Conservation (phyloP, 2,113 vertebrate genomes). For the Rana temporaria region DNA sequence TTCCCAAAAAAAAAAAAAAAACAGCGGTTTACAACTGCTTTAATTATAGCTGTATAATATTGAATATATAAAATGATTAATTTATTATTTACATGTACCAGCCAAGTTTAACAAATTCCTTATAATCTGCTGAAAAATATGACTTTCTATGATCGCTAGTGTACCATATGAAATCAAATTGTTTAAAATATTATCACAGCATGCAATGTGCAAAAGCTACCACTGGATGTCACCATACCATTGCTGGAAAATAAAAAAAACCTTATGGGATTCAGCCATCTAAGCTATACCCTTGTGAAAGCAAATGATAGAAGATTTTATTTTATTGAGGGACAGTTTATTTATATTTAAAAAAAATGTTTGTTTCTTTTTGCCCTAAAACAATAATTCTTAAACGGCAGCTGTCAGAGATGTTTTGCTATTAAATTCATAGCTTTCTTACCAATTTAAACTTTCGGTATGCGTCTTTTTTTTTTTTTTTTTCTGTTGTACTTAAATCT, state of each 20-base stretch:
- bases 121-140: too few species aligned
- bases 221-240: constrained; percentile 38
- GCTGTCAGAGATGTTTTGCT: not conserved
- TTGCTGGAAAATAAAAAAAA: not conserved
- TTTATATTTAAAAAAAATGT: not conserved
- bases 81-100: too few species aligned
- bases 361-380: not conserved
- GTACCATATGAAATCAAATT: not conserved
- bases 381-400: not conserved
- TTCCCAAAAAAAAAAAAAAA: too few species aligned
- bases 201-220: constrained; percentile 21
- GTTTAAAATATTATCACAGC: not conserved
- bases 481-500: not conserved
- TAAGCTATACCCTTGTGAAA: constrained; percentile 27
- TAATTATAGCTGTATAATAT: too few species aligned
- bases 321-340: constrained; percentile 14
- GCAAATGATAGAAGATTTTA: constrained; percentile 18
- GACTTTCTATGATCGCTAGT: too few species aligned
- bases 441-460: not conserved
- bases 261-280: not conserved
- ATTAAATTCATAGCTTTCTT: not conserved
- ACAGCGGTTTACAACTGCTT: too few species aligned
- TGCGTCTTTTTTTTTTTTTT: not conserved
- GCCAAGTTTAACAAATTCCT: too few species aligned
- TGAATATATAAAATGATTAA: too few species aligned